Conservation (phyloP, 2,113 vertebrate genomes). For the Corythornis vintsioides region DNA sequence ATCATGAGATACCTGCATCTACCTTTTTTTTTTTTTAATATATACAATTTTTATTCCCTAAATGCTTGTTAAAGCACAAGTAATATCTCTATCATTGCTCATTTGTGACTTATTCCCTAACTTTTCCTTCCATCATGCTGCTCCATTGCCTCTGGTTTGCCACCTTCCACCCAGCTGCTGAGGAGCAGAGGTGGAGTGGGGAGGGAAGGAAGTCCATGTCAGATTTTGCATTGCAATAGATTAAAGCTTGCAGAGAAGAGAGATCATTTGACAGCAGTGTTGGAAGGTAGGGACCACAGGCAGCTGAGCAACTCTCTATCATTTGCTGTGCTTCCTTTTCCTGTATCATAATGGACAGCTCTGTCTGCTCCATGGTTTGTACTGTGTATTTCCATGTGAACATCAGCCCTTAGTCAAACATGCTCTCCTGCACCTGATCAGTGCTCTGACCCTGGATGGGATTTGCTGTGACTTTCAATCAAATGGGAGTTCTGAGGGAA, state of each 20-base stretch:
- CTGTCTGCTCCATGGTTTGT: background rate
- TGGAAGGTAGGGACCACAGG: background rate
- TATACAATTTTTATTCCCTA: background rate
- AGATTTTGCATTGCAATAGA: background rate
- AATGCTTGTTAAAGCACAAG: slow-evolving; percentile 10
- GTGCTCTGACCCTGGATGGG: background rate
- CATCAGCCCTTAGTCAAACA: background rate
- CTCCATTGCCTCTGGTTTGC: slow-evolving; percentile 56
- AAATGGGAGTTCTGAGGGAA: background rate
- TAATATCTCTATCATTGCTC: slow-evolving; percentile 30
- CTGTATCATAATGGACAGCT: background rate
- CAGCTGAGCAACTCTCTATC: slow-evolving; percentile 2
- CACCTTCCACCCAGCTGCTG: slow-evolving; percentile 35
- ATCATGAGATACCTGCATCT: background rate
- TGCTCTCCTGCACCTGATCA: background rate
- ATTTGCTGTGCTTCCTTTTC: background rate
- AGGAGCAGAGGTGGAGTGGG: background rate
- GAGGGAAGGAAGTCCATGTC: background rate
- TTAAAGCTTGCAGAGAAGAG: background rate
- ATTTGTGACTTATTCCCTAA: background rate
- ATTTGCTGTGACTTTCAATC: background rate
- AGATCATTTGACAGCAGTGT: background rate
- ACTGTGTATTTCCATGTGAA: background rate
- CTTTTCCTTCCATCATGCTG: background rate
- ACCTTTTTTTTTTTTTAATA: background rate